Percentiles rank a stretch among this genome's conserved stretches.
Evolutionary conservation across 2,888 invertebrate genomes (phyloP).

Genomic region (Hoplodrina ambigua): DNA sequence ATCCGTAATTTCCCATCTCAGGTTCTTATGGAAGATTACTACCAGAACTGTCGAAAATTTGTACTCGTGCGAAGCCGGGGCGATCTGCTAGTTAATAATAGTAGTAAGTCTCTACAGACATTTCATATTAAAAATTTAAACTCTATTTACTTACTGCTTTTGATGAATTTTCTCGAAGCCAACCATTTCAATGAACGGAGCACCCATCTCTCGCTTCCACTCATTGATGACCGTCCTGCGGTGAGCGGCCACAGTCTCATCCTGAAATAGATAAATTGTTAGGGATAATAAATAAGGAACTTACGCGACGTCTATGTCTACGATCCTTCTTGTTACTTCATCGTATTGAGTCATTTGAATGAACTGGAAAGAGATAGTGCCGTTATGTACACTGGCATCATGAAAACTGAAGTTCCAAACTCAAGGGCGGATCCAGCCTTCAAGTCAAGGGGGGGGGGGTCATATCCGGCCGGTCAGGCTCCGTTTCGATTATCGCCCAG

Average conservation of each 20-base stretch:
- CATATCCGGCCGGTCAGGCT: no score
- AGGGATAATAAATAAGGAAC: constrained; percentile 23
- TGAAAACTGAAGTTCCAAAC: neutral
- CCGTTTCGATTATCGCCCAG: no score
- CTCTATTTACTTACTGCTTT: constrained; percentile 85
- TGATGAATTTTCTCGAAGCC: constrained; percentile 96
- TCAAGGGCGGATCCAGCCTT: no score
- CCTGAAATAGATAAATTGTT: constrained; percentile 73
- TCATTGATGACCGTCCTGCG: constrained; percentile 90
- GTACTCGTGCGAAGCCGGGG: no score
- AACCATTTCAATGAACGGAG: constrained; percentile 96
- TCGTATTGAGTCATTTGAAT: constrained; percentile 42
- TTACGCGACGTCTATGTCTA: constrained; percentile 52
- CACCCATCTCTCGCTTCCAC: constrained; percentile 94
- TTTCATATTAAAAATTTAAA: no score
- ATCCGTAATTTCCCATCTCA: no score
- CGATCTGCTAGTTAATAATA: no score
- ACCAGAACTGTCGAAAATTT: no score
- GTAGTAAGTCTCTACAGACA: no score
- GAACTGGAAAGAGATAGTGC: constrained; percentile 43
- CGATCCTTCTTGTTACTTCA: constrained; percentile 47
- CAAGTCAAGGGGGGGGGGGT: no score
- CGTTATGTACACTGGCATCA: neutral
- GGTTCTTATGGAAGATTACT: no score
- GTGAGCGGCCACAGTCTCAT: constrained; percentile 91